Percentiles rank a stretch among this genome's conserved stretches.
phyloP scores from a whole-genome alignment of 2,797 vertebrate species.

The Anolis apletophallus region DNA sequence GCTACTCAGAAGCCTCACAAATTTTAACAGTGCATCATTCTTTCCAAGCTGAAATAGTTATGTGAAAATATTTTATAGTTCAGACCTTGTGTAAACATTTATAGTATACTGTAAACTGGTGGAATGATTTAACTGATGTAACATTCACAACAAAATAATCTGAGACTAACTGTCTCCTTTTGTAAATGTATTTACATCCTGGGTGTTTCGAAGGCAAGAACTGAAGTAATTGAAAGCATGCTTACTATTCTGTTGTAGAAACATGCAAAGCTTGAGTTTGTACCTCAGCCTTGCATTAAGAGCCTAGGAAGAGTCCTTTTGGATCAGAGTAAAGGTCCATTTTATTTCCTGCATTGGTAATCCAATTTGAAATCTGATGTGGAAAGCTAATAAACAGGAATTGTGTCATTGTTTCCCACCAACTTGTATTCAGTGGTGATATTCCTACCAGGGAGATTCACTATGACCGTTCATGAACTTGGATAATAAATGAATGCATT shows the following conservation, averaged over 20 bases:
- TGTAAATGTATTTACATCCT: slow-evolving; percentile 51
- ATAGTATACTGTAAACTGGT: slow-evolving; percentile 68
- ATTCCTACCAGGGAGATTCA: neutral
- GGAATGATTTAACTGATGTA: slow-evolving; percentile 67
- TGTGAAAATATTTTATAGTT: slow-evolving; percentile 74
- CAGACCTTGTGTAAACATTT: slow-evolving; percentile 74
- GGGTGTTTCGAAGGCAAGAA: slow-evolving; percentile 44
- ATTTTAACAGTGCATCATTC: slow-evolving; percentile 66
- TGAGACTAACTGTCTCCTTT: slow-evolving; percentile 58
- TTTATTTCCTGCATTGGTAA: neutral
- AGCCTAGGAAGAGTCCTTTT: neutral
- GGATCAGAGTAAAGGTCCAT: neutral
- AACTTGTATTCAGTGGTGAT: neutral
- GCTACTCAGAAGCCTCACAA: slow-evolving; percentile 60
- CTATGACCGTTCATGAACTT: neutral
- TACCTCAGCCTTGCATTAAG: neutral
- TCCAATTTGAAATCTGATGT: neutral
- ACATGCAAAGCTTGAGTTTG: slow-evolving; percentile 1
- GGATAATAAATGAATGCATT: neutral
- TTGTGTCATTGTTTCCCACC: neutral
- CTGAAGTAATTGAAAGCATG: slow-evolving; percentile 42
- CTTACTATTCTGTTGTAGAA: neutral
- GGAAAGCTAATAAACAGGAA: too few species aligned
- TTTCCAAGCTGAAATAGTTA: slow-evolving; percentile 72
- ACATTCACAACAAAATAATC: slow-evolving; percentile 64